Evolutionary conservation across 2,888 invertebrate species (phyloP).

Genomic region (Hylaea fasciaria): DNA sequence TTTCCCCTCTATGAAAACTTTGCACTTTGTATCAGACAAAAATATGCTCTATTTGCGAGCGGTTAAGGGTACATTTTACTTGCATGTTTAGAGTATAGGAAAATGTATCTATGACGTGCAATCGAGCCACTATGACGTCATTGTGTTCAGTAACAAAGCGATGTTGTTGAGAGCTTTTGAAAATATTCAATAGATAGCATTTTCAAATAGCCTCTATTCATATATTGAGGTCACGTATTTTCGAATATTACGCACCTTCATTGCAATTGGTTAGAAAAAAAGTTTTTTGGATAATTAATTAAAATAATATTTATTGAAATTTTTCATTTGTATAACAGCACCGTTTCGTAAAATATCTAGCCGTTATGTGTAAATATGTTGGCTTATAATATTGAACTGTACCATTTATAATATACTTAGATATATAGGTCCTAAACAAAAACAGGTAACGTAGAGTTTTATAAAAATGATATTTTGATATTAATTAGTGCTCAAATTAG

Average conservation of each 20-base stretch:
- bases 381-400: too few species aligned
- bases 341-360: too few species aligned
- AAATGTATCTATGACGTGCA: constrained; percentile 10
- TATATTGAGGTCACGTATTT: background rate
- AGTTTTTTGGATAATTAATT: too few species aligned
- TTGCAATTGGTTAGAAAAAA: too few species aligned
- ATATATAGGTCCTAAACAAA: too few species aligned
- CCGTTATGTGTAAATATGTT: too few species aligned
- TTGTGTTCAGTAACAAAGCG: constrained; percentile 24
- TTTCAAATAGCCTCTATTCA: background rate
- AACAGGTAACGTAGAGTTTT: too few species aligned
- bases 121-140: constrained; percentile 27
- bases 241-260: background rate
- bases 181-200: constrained; percentile 25
- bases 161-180: constrained; percentile 20
- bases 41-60: background rate
- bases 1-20: background rate
- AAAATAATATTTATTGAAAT: too few species aligned
- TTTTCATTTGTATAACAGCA: too few species aligned
- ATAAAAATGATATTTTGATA: too few species aligned
- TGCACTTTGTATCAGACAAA: background rate
- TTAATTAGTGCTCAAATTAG: too few species aligned
- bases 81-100: constrained; percentile 1
- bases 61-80: background rate
- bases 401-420: too few species aligned